Evolutionary conservation across 2,797 vertebrate species (phyloP).

Genomic region (Sebastes alutus): DNA sequence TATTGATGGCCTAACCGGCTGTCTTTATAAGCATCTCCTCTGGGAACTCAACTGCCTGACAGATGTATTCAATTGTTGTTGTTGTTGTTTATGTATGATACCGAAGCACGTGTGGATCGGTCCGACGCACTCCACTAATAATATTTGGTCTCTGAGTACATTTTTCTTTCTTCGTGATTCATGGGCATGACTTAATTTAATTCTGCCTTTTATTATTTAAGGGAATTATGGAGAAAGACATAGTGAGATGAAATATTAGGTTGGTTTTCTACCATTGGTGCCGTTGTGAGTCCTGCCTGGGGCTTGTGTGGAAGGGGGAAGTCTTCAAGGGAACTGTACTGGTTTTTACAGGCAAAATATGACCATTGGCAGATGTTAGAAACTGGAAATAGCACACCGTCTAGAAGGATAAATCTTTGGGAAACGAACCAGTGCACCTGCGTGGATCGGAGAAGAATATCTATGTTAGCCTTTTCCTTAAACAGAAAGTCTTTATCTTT

Average conservation of each 20-base stretch:
- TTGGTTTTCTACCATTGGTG: neutral
- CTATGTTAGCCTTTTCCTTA: constrained; percentile 26
- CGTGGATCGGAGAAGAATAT: constrained; percentile 10
- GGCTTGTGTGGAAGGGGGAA: constrained; percentile 6
- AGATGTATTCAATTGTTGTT: constrained; percentile 64
- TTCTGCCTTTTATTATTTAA: neutral
- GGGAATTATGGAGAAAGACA: neutral
- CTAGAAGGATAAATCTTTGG: constrained; percentile 38
- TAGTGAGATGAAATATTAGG: neutral
- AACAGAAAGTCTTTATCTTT: constrained; percentile 54
- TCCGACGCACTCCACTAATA: neutral
- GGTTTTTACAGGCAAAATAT: constrained; percentile 26
- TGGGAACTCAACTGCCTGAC: constrained; percentile 61
- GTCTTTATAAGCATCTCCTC: constrained; percentile 74
- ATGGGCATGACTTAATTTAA: constrained; percentile 4
- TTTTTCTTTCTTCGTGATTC: constrained; percentile 7
- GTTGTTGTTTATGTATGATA: constrained; percentile 70
- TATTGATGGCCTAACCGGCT: constrained; percentile 83
- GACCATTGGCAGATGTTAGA: constrained; percentile 41
- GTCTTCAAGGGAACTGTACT: constrained; percentile 2
- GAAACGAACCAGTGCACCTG: constrained; percentile 53
- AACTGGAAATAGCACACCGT: constrained; percentile 50
- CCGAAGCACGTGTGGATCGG: constrained; percentile 31
- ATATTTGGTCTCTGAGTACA: constrained; percentile 31
- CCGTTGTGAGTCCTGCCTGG: constrained; percentile 1